Base-by-base conservation (phyloP, 2,888 invertebrate genomes). In the Loripinus fragilis region DNA sequence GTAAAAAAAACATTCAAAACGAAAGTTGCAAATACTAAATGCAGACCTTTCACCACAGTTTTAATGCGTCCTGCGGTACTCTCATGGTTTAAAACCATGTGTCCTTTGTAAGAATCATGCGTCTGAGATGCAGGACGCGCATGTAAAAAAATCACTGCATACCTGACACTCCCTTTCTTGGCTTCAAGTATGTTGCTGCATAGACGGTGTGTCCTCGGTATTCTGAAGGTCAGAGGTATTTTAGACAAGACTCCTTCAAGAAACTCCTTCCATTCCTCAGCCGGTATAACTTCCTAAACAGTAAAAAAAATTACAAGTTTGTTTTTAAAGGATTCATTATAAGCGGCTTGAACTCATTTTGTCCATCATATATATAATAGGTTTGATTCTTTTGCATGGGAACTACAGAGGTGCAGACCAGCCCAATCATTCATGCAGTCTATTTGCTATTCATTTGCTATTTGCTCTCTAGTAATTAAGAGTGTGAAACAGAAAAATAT, bases 121-220 rank as follows among this genome's bases (percentile, higher is more conserved):
- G n/a, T n/a, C n/a, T n/a, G n/a, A n/a, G n/a, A n/a, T n/a, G n/a
- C n/a, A n/a, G n/a, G n/a, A n/a, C n/a, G n/a, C n/a, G n/a, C n/a
- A n/a, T n/a, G n/a, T n/a, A n/a, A n/a, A n/a, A n/a, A n/a, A n/a
- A n/a, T n/a, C n/a, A 41, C 41, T 55, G 28, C 60, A 5, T 33
- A 60, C 60, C 33, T 60, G 1, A 60, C 33, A 17, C 33, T 33
- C 33, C 60, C 60, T 60, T 60, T 60, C 33, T 60, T 60, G 33
- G 33, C 60, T 20, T n/a, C 17, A 17, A 30, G 20, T 5, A 30
- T 17, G 60, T 60, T 60, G 33, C 15, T 60, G 17, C 60, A 30
- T 1, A 60, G 5, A 7, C 20, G 20, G 17, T 60, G 60, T 17
- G 33, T n/a, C 17, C 33, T 30, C 3, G 60, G 33, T 12, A 60